These are phyloP conservation scores for Idaea dimidiata DNA, from an alignment of 2,888 invertebrate species.

Conservation along the genomic window DNA sequence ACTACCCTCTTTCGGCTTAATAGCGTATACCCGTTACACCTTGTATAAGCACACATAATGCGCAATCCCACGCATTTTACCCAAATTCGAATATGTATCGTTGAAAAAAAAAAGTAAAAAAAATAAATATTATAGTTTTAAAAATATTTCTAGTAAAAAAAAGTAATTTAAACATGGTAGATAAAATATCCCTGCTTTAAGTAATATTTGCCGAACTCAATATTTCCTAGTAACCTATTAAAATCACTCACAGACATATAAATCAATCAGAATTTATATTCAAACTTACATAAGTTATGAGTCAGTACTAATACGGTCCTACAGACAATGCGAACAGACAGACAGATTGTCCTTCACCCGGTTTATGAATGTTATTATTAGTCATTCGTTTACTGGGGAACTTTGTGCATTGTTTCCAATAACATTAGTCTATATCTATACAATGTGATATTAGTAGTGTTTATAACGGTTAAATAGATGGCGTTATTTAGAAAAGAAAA, in stretches of 20 bases:
- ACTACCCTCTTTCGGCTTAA: too few relatives aligned
- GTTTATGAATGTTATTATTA: slow-evolving; percentile 37
- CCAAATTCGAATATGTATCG: too few relatives aligned
- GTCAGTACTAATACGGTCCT: slow-evolving; percentile 18
- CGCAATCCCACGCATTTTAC: too few relatives aligned
- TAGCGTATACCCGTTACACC: too few relatives aligned
- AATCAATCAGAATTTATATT: background rate
- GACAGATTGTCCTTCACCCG: slow-evolving; percentile 43
- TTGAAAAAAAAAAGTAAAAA: too few relatives aligned
- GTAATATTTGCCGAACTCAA: slow-evolving; percentile 3
- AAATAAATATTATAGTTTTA: too few relatives aligned
- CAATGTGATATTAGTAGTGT: background rate
- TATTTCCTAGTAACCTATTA: background rate
- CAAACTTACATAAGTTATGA: slow-evolving; percentile 11
- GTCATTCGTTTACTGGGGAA: background rate
- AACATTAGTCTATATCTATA: background rate
- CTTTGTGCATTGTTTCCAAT: background rate
- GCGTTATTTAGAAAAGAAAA: too few relatives aligned
- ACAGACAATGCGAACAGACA: slow-evolving; percentile 30
- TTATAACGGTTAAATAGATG: too few relatives aligned
- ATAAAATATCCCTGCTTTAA: too few relatives aligned
- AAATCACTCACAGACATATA: background rate
- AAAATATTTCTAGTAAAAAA: too few relatives aligned
- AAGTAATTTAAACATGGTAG: too few relatives aligned
- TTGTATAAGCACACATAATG: too few relatives aligned